Evolutionary conservation across 2,797 vertebrate genomes (phyloP), one percentile per base, ranked within the genome.

Genomic region (Labeo calbasu): DNA sequence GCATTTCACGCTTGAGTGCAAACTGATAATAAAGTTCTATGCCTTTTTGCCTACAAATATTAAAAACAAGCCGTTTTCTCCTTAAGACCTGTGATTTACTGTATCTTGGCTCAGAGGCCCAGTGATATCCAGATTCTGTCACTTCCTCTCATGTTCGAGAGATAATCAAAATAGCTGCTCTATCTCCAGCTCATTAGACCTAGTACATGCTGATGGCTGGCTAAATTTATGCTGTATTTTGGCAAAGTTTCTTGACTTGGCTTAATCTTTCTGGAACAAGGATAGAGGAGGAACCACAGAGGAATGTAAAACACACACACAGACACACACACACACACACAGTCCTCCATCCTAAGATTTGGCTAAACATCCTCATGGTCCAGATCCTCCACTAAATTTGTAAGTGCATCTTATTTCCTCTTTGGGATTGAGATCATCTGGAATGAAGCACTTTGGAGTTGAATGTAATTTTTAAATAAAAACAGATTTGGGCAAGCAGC

Each of bases 141-240:
- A 71, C 69, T 81, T 82, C 81, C 86, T 85, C 87, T 81, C 25
- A 84, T 85, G 87, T 89, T 72, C 86, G 66, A 85, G 69, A 90
- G 88, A 91, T 91, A 87, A 92, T 92, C 87, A 87, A 87, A 92
- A 93, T 91, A 91, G 84, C 91, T 93, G 69, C 84, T 86, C 85
- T 90, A 92, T 93, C 91, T 91, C 43, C 75, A 23, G 84, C 89
- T 94, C 92, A 93, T 94, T 94, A 94, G 75, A 83, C 85, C 51
- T 51, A 14, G 85, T 69, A 90, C 88, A 89, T 10, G 3, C 88
- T 89, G 92, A 91, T 89, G 89, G 78, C 86, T 82, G 61, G 57
- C 79, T 89, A 87, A 91, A 95, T 94, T 94, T 94, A 94, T 93
- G 89, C 87, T 82, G 76, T 82, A 84, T 17, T 83, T 83, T 89